Conservation (phyloP, 35 echinoderm and acorn worm species). For the Ptychodera flava region DNA sequence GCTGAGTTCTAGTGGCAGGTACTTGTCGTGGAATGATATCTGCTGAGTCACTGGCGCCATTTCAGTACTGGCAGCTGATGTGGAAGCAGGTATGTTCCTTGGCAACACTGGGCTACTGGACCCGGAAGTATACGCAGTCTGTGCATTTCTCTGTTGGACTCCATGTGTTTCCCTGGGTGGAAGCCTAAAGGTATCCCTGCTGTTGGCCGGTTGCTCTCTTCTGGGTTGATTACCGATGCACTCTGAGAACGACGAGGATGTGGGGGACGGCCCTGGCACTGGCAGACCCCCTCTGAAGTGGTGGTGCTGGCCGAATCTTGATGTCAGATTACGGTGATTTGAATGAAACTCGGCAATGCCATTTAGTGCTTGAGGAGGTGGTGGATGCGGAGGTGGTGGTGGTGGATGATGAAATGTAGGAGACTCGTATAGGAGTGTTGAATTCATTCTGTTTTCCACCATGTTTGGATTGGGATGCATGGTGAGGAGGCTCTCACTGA, state of each 20-base stretch:
- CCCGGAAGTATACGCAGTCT: neutral
- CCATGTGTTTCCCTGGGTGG: neutral
- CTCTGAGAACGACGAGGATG: neutral
- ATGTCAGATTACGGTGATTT: neutral
- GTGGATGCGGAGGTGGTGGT: too few relatives aligned
- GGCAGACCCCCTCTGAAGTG: neutral
- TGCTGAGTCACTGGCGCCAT: slow-evolving; percentile 46
- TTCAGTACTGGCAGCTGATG: neutral
- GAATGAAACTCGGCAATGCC: neutral
- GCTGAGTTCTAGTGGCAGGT: slow-evolving; percentile 67
- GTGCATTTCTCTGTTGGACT: neutral
- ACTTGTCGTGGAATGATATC: slow-evolving; percentile 40
- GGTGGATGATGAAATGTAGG: neutral
- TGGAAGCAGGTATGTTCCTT: neutral
- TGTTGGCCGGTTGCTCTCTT: neutral
- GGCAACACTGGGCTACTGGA: neutral
- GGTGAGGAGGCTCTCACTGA: slow-evolving; percentile 4
- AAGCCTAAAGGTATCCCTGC: neutral
- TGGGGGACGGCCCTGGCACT: too few relatives aligned
- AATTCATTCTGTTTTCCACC: neutral
- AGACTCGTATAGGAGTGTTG: neutral
- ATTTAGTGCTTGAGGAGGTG: neutral
- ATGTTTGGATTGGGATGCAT: neutral
- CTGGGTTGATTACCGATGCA: neutral
- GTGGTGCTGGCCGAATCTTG: neutral